phyloP scores from a whole-genome alignment of 2,113 vertebrate genomes.

The Cnemophilus loriae region DNA sequence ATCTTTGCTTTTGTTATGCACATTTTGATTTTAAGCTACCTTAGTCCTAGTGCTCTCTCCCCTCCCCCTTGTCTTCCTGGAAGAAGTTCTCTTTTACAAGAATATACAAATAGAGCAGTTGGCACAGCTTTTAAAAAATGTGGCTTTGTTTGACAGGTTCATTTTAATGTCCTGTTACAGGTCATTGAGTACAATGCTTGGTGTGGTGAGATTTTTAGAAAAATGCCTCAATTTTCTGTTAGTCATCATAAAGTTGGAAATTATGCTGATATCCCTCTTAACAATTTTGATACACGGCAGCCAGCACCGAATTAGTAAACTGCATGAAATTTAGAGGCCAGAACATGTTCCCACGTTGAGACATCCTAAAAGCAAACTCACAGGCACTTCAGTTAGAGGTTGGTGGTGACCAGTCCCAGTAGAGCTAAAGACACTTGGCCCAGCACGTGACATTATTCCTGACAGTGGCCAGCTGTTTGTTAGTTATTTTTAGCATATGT shows the following conservation, averaged over 20 bases:
- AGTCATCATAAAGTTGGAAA: neutral
- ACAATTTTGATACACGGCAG: neutral
- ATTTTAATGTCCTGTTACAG: neutral
- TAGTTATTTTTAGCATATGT: neutral
- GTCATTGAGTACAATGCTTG: neutral
- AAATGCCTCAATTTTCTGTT: neutral
- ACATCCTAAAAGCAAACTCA: neutral
- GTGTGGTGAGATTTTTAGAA: neutral
- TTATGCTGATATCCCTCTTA: neutral
- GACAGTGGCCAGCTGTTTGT: neutral
- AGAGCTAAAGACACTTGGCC: neutral
- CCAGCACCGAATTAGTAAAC: neutral
- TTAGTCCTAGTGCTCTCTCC: neutral
- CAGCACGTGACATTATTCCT: neutral
- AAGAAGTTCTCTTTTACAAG: neutral
- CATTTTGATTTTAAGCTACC: neutral
- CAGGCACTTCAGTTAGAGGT: neutral
- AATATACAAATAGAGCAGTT: neutral
- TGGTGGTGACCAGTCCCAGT: fast-evolving
- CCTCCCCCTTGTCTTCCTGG: neutral
- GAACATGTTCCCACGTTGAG: neutral
- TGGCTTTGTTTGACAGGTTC: neutral
- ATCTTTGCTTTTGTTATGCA: neutral
- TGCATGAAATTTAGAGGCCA: neutral
- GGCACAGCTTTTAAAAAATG: neutral